Percentiles rank a stretch among this genome's conserved stretches.
Evolutionary conservation across 37 sponge, comb jelly and placozoan species (phyloP).

Genomic region (Bolinopsis microptera): DNA sequence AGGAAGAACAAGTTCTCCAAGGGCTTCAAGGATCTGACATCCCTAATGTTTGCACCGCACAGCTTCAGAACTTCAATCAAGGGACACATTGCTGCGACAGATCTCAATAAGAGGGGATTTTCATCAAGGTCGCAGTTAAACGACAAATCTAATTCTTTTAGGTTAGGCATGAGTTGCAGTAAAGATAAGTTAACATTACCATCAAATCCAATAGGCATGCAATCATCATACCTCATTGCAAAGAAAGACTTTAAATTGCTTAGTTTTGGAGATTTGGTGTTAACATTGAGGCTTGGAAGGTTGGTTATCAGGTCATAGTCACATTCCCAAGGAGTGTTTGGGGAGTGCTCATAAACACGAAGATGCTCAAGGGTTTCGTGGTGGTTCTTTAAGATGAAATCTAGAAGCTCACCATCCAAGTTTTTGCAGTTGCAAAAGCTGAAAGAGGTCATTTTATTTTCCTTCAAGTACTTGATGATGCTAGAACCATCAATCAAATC

Average conservation of each 20-base stretch:
- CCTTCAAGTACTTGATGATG: not conserved
- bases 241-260: not conserved
- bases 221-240: conserved; percentile 19
- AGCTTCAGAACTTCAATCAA: conserved; percentile 12
- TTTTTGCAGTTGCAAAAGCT: not conserved
- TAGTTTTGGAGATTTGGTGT: not conserved
- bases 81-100: not conserved
- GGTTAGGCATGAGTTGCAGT: conserved; percentile 3
- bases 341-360: not conserved
- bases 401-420: not conserved
- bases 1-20: conserved; percentile 17
- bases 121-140: conserved; percentile 14
- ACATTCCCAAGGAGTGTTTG: not conserved
- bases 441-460: not conserved
- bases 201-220: not conserved
- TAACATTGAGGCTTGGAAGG: not conserved
- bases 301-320: not conserved
- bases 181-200: not conserved
- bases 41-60: not conserved
- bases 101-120: not conserved
- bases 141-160: conserved; percentile 2
- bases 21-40: not conserved
- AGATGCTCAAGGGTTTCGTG: not conserved
- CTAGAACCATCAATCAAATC: not conserved
- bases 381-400: not conserved